A percentile compares a stretch with the other conserved stretches of the same genome.
Conservation (phyloP, 2,797 vertebrate genomes). For the Galaxias olidus region DNA sequence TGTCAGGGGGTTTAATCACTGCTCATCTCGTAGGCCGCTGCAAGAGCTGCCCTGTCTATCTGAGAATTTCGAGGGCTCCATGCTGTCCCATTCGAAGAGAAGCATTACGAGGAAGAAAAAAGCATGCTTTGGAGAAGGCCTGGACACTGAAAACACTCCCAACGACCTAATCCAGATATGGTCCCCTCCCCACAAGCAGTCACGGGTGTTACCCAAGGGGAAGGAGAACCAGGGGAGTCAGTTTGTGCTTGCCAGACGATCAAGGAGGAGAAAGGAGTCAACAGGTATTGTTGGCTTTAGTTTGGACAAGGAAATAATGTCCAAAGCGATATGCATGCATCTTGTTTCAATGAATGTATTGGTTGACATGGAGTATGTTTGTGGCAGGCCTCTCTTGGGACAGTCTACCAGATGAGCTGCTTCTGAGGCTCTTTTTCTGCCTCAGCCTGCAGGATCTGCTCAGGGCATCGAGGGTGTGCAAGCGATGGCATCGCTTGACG, state of each 20-base stretch:
- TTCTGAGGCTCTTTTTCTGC: constrained; percentile 81
- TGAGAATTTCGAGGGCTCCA: constrained; percentile 71
- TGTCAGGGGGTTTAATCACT: background rate
- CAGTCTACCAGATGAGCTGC: constrained; percentile 87
- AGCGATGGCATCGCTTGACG: constrained; percentile 85
- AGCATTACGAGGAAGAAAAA: constrained; percentile 68
- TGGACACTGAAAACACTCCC: constrained; percentile 80
- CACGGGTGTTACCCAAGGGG: constrained; percentile 53
- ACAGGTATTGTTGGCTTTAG: constrained; percentile 10
- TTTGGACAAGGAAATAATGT: background rate
- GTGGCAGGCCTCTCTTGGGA: constrained; percentile 83
- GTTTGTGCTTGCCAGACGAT: constrained; percentile 80
- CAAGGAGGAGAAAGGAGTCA: constrained; percentile 68
- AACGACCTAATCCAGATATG: constrained; percentile 77
- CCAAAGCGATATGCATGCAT: background rate
- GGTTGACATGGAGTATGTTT: background rate
- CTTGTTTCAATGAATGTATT: background rate
- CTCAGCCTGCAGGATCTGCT: constrained; percentile 85
- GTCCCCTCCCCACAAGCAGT: constrained; percentile 76
- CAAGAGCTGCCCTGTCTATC: constrained; percentile 76
- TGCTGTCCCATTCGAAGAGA: constrained; percentile 71
- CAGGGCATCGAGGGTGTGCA: constrained; percentile 77
- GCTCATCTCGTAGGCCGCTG: constrained; percentile 65
- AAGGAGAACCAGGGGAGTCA: constrained; percentile 75
- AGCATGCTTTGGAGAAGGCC: constrained; percentile 55